Evolutionary conservation across 2,113 vertebrate genomes (phyloP).

Genomic region (Chlamydotis undulata): DNA sequence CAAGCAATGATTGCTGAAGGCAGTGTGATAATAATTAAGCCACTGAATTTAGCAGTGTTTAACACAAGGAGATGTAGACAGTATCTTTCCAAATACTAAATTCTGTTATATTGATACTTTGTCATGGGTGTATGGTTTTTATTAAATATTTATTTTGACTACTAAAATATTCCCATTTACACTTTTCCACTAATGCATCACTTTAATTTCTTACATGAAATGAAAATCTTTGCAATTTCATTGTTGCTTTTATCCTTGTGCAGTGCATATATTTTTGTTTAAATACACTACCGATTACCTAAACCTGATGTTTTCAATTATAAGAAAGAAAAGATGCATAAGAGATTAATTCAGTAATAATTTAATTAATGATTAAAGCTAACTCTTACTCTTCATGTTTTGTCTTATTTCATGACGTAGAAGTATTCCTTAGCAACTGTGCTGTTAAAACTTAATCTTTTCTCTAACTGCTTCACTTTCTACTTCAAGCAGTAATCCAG

Average conservation of each 20-base stretch:
- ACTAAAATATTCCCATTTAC: constrained; percentile 59
- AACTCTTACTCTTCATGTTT: not conserved
- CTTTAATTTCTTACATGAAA: constrained; percentile 35
- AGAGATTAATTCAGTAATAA: not conserved
- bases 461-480: not conserved
- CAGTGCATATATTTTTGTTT: constrained; percentile 30
- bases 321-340: not conserved
- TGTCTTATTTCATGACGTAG: not conserved
- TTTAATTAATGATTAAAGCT: constrained; percentile 26
- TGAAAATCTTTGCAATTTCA: not conserved
- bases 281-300: not conserved
- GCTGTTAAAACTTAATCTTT: not conserved
- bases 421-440: not conserved
- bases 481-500: not conserved
- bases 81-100: constrained; percentile 53
- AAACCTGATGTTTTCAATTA: not conserved
- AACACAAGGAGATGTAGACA: constrained; percentile 29
- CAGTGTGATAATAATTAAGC: not conserved
- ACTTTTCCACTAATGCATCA: not conserved
- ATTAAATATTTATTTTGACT: constrained; percentile 79
- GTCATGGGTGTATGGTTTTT: constrained; percentile 51
- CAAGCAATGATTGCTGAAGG: constrained; percentile 17
- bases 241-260: constrained; percentile 15
- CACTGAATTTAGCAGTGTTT: constrained; percentile 48
- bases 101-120: constrained; percentile 54